phyloP scores from a whole-genome alignment of 2,797 vertebrate genomes.

The Notamacropus eugenii region DNA sequence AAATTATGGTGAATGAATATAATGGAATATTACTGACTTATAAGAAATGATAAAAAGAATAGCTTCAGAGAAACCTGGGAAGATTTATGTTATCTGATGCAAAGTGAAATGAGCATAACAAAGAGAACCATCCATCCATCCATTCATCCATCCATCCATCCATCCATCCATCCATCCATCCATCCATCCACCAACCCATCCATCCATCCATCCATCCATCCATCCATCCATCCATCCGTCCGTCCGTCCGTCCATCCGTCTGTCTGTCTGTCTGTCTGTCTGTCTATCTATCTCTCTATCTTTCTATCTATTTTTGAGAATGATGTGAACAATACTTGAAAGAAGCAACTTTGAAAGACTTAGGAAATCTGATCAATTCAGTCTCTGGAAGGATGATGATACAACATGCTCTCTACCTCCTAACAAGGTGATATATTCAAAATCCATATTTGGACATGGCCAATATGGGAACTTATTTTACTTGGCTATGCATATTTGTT shows the following conservation, averaged over 20 bases:
- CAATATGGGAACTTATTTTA: no score
- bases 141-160: not conserved
- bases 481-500: no score
- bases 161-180: not conserved
- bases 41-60: not conserved
- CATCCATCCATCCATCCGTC: not conserved
- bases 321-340: not conserved
- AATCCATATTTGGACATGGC: no score
- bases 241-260: not conserved
- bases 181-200: not conserved
- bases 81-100: not conserved
- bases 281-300: no score
- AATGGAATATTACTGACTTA: slow-evolving; percentile 11
- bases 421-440: no score
- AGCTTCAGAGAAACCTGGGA: not conserved
- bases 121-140: not conserved
- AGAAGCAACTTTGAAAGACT: no score
- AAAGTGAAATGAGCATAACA: not conserved
- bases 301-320: not conserved
- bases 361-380: no score
- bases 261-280: not conserved
- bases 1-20: not conserved
- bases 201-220: not conserved
- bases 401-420: no score
- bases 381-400: no score